These are phyloP conservation scores for Ophioderma brevispina DNA, from an alignment of 35 echinoderm and acorn worm species.

Conservation along the genomic window DNA sequence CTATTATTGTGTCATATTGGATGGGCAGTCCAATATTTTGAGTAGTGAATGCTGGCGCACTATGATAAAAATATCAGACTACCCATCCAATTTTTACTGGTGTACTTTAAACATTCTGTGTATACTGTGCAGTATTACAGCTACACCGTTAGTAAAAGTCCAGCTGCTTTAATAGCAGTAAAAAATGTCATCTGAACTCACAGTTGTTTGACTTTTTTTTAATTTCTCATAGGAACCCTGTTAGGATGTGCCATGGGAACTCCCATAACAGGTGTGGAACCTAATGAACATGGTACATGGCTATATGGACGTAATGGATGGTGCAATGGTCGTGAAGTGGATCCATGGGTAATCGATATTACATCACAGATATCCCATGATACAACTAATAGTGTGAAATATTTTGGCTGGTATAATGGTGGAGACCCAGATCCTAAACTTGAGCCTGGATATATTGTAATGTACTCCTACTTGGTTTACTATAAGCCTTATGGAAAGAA, in stretches of 20 bases:
- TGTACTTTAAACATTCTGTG: no score
- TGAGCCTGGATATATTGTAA: constrained; percentile 69
- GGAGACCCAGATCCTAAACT: constrained; percentile 67
- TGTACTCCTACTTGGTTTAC: constrained; percentile 82
- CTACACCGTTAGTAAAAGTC: no score
- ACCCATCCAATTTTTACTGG: no score
- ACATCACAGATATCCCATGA: constrained; percentile 35
- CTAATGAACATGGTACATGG: constrained; percentile 91
- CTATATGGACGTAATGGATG: constrained; percentile 90
- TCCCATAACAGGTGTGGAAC: constrained; percentile 76
- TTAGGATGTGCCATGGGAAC: constrained; percentile 66
- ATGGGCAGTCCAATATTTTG: no score
- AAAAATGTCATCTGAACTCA: no score
- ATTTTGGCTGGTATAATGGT: constrained; percentile 91
- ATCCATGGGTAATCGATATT: constrained; percentile 81
- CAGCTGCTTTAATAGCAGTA: no score
- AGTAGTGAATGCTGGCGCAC: no score
- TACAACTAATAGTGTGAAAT: constrained; percentile 42
- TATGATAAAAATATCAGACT: no score
- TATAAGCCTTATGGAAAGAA: constrained; percentile 63
- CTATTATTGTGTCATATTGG: no score
- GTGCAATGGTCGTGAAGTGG: constrained; percentile 86
- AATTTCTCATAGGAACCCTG: constrained; percentile 74
- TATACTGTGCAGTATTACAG: no score
- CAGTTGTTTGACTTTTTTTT: no score